Conservation (phyloP, 2,113 vertebrate genomes). For the Gopherus evgoodei region DNA sequence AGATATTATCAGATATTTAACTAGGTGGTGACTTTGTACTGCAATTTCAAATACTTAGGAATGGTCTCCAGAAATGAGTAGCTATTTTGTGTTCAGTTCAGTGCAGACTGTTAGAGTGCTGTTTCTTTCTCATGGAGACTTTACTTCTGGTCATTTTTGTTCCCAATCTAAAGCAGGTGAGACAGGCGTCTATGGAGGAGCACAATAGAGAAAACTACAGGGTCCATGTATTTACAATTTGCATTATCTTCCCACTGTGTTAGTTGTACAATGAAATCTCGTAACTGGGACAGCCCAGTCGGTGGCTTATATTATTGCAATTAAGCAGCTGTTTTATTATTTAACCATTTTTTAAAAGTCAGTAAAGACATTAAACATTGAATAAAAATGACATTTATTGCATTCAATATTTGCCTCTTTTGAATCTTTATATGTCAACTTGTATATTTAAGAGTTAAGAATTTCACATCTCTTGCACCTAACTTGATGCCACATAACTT, state of each 20-base stretch:
- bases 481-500: background rate
- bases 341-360: background rate
- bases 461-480: background rate
- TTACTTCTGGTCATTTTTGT: conserved; percentile 42
- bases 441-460: background rate
- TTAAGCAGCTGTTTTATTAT: background rate
- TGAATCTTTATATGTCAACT: background rate
- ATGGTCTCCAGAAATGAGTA: conserved; percentile 27
- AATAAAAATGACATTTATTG: background rate
- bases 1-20: background rate
- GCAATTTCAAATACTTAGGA: background rate
- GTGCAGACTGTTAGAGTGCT: background rate
- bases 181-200: conserved; percentile 45
- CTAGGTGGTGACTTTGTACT: background rate
- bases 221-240: conserved; percentile 35
- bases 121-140: conserved; percentile 30
- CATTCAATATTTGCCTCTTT: background rate
- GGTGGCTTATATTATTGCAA: background rate
- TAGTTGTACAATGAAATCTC: background rate
- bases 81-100: conserved; percentile 36
- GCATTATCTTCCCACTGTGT: conserved; percentile 20
- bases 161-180: conserved; percentile 61
- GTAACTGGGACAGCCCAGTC: background rate
- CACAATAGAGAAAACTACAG: conserved; percentile 54
- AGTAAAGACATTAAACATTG: conserved; percentile 1